Evolutionary conservation across 2,888 invertebrate genomes (phyloP).

Genomic region (Vandiemenella viatica): DNA sequence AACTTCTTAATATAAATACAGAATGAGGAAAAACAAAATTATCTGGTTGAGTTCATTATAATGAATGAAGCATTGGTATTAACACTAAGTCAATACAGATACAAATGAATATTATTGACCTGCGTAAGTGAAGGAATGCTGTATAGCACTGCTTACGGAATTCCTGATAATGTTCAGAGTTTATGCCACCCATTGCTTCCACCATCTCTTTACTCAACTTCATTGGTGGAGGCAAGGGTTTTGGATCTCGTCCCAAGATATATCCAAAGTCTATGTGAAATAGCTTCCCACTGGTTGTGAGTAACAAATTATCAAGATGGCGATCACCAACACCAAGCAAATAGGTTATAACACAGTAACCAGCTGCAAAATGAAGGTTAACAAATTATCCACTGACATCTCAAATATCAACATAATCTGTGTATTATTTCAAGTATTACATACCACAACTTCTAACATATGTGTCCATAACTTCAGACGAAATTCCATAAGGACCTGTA

Average conservation of each 20-base stretch:
- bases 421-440: conserved; percentile 14
- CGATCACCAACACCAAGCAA: conserved; percentile 93
- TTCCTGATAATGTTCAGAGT: conserved; percentile 83
- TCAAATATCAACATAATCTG: conserved; percentile 26
- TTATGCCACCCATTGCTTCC: conserved; percentile 87
- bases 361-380: conserved; percentile 39
- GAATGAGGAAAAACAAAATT: too few relatives aligned
- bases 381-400: neutral
- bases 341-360: conserved; percentile 97
- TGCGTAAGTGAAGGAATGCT: conserved; percentile 83
- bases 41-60: too few relatives aligned
- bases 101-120: conserved; percentile 42
- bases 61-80: too few relatives aligned
- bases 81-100: too few relatives aligned
- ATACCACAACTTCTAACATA: conserved; percentile 82
- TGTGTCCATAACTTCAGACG: conserved; percentile 91
- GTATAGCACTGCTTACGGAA: conserved; percentile 92
- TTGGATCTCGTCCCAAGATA: conserved; percentile 93
- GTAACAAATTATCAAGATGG: conserved; percentile 89
- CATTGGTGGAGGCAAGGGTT: conserved; percentile 97
- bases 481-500: conserved; percentile 75
- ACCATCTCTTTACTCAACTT: conserved; percentile 98
- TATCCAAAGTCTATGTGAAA: conserved; percentile 99
- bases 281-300: conserved; percentile 77
- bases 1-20: too few relatives aligned